Base-by-base conservation (phyloP, 2,888 invertebrate genomes). In the Nomada ruficornis region DNA sequence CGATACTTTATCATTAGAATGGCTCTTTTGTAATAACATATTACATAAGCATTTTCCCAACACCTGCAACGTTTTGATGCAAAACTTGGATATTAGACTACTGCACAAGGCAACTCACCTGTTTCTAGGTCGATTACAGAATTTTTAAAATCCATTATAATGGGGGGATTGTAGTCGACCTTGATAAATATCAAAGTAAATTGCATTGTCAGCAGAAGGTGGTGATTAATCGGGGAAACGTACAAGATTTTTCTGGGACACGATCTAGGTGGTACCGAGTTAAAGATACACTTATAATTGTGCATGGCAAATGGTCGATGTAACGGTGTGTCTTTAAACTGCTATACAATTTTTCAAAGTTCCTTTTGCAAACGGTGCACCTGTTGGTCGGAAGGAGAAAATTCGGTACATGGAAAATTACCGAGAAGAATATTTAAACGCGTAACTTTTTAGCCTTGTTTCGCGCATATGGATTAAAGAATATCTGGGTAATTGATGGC, bases 141-240 rank as follows among this genome's bases (percentile, higher is more conserved):
- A 62, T 54, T 44, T 52, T 44, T 44, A 69, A 81, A 80, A 73
- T 72, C n/a, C 29, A 65, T 36, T 72, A 82, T 67, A 81, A 85
- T 70, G 71, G 71, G 74, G 36, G 81, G 84, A 90, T 89, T 90
- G 90, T 89, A 82, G 90, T 90, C 80, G 86, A 81, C 90, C 90
- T 90, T 89, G 87, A 82, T 73, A 80, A 79, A 36, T 77, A 79
- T 76, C 26, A 36, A 36, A 36, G 73, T 68, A 77, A 85, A 88
- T 84, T 76, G 70, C 72, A 79, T 79, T 86, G 82, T 88, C 57
- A 73, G 59, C 55, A 15, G n/a, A 18, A 68, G 57, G 52, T 72
- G 68, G 74, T 79, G 77, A 67, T 78, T 82, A 73, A 77, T 67
- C 52, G 54, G 59, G 64, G 18, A 36, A n/a, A 50, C 29, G 13